Evolutionary conservation across 2,113 vertebrate genomes (phyloP).

Genomic region (Ranitomeya imitator): DNA sequence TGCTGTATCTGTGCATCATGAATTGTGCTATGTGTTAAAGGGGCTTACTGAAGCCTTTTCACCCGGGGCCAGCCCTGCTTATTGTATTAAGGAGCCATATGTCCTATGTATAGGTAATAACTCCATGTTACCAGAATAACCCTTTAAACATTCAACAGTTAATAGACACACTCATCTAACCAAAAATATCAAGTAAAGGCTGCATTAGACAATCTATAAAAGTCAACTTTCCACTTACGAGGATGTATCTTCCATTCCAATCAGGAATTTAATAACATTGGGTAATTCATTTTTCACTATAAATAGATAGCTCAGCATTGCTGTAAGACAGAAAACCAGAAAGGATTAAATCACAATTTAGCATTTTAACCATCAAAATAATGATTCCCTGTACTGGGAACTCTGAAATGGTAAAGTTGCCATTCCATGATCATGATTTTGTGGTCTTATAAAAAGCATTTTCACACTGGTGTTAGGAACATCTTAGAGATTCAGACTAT

Average conservation of each 20-base stretch:
- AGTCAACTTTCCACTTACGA: constrained; percentile 68
- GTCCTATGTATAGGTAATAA: too few species aligned
- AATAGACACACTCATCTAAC: neutral
- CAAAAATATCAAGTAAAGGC: neutral
- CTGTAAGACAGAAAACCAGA: constrained; percentile 67
- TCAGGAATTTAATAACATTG: constrained; percentile 85
- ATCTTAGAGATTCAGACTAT: too few species aligned
- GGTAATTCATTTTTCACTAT: constrained; percentile 96
- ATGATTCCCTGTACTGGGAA: neutral
- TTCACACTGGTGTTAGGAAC: too few species aligned
- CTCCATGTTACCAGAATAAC: too few species aligned
- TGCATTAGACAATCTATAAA: neutral
- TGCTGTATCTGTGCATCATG: too few species aligned
- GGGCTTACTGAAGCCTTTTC: too few species aligned
- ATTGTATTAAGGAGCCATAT: too few species aligned
- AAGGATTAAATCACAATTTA: neutral
- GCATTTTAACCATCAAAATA: neutral
- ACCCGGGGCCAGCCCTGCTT: too few species aligned
- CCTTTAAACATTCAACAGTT: neutral
- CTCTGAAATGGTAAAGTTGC: neutral
- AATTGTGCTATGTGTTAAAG: too few species aligned
- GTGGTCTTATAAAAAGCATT: too few species aligned
- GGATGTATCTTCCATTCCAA: constrained; percentile 67
- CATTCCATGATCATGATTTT: neutral
- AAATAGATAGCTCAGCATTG: constrained; percentile 96